Conservation (phyloP, 2,888 invertebrate species). For the Siphonodentalium dalli region DNA sequence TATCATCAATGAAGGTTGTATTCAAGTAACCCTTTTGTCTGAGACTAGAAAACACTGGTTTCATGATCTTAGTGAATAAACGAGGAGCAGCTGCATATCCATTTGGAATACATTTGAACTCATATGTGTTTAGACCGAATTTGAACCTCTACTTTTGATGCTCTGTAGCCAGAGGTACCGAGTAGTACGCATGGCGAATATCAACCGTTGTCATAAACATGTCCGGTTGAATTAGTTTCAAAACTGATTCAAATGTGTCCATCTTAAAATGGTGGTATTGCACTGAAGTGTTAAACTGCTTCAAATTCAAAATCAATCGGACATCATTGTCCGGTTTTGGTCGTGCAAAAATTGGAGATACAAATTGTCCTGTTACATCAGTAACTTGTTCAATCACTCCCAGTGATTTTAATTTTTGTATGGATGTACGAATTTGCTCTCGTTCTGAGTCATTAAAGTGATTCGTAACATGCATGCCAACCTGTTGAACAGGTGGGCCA, state of each 20-base stretch:
- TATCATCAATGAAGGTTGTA: conserved; percentile 28
- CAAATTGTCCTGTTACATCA: neutral
- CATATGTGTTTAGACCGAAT: conserved; percentile 19
- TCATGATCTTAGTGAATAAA: conserved; percentile 26
- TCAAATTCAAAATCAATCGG: conserved; percentile 18
- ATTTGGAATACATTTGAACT: conserved; percentile 25
- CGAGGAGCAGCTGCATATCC: conserved; percentile 19
- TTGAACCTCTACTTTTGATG: conserved; percentile 19
- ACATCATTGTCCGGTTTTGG: conserved; percentile 15
- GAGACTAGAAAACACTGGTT: conserved; percentile 23
- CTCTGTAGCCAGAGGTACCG: conserved; percentile 11
- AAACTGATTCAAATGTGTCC: conserved; percentile 15
- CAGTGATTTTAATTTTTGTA: conserved; percentile 10
- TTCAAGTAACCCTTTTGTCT: conserved; percentile 10
- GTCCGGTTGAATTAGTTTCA: conserved; percentile 1
- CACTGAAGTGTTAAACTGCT: conserved; percentile 9
- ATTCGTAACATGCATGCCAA: neutral
- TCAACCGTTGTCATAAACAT: conserved; percentile 16
- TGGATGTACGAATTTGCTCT: conserved; percentile 6
- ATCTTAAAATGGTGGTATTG: conserved; percentile 20
- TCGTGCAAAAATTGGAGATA: conserved; percentile 17
- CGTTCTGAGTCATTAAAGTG: conserved; percentile 4
- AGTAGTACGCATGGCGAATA: conserved; percentile 25
- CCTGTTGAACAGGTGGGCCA: neutral
- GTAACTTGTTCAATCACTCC: conserved; percentile 3